phyloP scores from a whole-genome alignment of 2,113 vertebrate species.

The Coracopsis vasa region DNA sequence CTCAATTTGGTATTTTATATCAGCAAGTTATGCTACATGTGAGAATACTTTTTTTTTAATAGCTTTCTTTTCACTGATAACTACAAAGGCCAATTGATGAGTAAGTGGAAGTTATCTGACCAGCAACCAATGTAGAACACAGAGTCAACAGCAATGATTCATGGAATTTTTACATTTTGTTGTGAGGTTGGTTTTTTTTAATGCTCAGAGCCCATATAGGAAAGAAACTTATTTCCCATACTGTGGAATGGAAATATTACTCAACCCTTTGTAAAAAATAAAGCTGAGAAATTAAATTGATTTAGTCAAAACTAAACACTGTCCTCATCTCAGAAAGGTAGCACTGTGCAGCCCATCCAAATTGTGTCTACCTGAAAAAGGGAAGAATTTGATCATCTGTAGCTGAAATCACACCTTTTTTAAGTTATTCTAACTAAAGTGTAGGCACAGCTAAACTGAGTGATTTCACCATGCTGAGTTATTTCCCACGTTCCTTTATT shows the following conservation, averaged over 20 bases:
- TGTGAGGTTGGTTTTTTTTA: neutral
- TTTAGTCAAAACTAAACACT: neutral
- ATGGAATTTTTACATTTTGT: neutral
- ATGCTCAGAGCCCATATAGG: neutral
- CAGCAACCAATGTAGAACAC: neutral
- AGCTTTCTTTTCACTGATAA: neutral
- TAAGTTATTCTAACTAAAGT: neutral
- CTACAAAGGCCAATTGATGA: neutral
- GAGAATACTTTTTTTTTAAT: neutral
- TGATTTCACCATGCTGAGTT: neutral
- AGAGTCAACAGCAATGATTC: neutral
- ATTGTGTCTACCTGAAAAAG: neutral
- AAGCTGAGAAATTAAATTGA: neutral
- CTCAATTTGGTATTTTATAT: neutral
- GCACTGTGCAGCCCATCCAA: neutral
- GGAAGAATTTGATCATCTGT: neutral
- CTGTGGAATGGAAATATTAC: neutral
- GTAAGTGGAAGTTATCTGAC: neutral
- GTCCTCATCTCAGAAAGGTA: neutral
- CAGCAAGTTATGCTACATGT: neutral
- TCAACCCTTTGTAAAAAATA: neutral
- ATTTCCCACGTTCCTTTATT: slow-evolving; percentile 28
- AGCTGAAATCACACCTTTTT: neutral
- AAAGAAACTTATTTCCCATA: neutral
- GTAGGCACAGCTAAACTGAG: neutral